A percentile compares a stretch with the other conserved stretches of the same genome.
phyloP scores from a whole-genome alignment of 2,888 invertebrate genomes.

The Ecliptopera silaceata region DNA sequence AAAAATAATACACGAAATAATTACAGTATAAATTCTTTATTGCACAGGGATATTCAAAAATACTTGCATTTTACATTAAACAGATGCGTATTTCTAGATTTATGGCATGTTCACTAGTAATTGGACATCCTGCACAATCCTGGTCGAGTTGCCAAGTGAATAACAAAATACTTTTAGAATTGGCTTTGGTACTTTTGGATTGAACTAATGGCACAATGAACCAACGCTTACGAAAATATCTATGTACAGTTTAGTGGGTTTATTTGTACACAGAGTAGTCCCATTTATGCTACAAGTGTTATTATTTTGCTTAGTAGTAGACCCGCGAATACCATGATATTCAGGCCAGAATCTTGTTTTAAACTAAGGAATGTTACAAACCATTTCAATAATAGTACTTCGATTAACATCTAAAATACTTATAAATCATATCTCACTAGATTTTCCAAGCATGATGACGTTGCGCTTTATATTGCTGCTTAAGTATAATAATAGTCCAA shows the following conservation, averaged over 20 bases:
- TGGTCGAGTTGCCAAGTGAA: slow-evolving; percentile 4
- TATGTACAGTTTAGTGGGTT: slow-evolving; percentile 1
- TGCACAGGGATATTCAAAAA: slow-evolving; percentile 75
- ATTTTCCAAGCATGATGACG: slow-evolving; percentile 49
- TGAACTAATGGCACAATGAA: slow-evolving; percentile 42
- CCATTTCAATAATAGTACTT: slow-evolving; percentile 7
- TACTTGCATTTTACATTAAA: slow-evolving; percentile 44
- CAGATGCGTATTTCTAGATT: slow-evolving; percentile 37
- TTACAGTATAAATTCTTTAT: slow-evolving; percentile 69
- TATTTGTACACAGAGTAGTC: background rate
- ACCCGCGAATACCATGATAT: background rate
- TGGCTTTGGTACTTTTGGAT: slow-evolving; percentile 29
- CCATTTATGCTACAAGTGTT: background rate
- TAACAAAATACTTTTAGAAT: slow-evolving; percentile 20
- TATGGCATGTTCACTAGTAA: slow-evolving; percentile 38
- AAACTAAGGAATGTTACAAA: slow-evolving; percentile 18
- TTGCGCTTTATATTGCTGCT: too few relatives aligned
- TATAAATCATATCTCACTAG: slow-evolving; percentile 53
- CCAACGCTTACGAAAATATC: slow-evolving; percentile 29
- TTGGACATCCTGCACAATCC: slow-evolving; percentile 17
- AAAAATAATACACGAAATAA: slow-evolving; percentile 14
- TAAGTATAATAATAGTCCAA: slow-evolving; percentile 41
- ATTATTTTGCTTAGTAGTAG: background rate
- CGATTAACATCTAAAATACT: slow-evolving; percentile 45
- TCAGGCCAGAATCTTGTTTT: background rate